Evolutionary conservation across 1,140 invertebrate genomes (phyloP).

Genomic region (Drosophila hydei): DNA sequence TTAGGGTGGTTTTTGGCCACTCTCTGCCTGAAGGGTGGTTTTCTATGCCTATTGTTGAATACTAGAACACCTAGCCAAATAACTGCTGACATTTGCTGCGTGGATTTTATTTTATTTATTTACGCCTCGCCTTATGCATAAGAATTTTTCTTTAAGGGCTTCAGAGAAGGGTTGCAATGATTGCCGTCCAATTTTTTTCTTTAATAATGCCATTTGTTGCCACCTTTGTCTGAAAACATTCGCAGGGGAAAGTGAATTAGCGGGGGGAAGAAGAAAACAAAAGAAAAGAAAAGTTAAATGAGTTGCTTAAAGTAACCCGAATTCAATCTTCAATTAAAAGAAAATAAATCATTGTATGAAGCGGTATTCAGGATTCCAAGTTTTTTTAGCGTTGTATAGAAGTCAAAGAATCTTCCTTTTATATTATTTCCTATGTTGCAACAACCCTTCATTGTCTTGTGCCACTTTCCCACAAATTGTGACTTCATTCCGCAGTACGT

Average conservation of each 20-base stretch:
- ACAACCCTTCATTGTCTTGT: background rate
- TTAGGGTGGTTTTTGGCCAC: conserved; percentile 61
- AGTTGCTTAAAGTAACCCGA: background rate
- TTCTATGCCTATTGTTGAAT: conserved; percentile 2
- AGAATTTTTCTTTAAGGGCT: conserved; percentile 31
- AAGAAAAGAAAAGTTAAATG: background rate
- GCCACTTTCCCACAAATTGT: background rate
- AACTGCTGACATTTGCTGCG: conserved; percentile 31
- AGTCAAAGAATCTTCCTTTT: background rate
- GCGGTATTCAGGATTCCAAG: background rate
- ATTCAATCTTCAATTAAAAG: conserved; percentile 2
- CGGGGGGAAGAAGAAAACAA: background rate
- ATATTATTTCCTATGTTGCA: background rate
- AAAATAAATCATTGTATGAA: background rate
- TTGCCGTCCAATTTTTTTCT: conserved; percentile 12
- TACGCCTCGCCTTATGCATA: conserved; percentile 58
- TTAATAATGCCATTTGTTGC: conserved; percentile 51
- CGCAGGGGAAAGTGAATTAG: conserved; percentile 8
- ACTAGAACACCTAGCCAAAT: conserved; percentile 5
- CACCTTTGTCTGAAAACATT: conserved; percentile 31
- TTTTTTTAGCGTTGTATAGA: background rate
- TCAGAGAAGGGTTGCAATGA: conserved; percentile 54
- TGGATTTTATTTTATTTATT: conserved; percentile 56
- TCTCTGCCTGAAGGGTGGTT: conserved; percentile 33
- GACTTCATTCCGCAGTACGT: conserved; percentile 1